These are phyloP conservation scores for Arvicanthis niloticus DNA, from an alignment of 2,113 vertebrate species.

Conservation along the genomic window DNA sequence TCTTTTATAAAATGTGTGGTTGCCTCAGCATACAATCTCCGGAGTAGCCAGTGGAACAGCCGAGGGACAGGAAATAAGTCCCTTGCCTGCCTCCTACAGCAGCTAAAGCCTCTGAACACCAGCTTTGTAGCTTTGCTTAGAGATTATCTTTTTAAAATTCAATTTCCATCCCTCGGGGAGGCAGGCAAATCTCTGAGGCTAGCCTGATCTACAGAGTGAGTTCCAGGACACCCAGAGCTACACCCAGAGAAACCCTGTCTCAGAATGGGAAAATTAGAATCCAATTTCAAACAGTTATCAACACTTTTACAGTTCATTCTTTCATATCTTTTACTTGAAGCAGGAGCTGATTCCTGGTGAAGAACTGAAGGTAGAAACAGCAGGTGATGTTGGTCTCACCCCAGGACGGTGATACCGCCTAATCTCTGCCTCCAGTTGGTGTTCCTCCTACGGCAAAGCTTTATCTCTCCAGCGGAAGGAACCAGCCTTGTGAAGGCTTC, in stretches of 20 bases:
- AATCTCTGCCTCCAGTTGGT: constrained; percentile 55
- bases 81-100: neutral
- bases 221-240: neutral
- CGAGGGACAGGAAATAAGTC: neutral
- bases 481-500: neutral
- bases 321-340: neutral
- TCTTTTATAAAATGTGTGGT: neutral
- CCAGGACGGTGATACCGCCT: neutral
- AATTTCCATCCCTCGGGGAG: neutral
- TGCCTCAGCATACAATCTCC: neutral
- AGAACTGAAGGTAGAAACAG: neutral
- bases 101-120: neutral
- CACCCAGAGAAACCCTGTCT: neutral
- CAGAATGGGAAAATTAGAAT: neutral
- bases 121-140: constrained; percentile 13
- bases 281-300: constrained; percentile 11
- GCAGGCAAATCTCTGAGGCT: neutral
- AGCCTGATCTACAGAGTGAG: neutral
- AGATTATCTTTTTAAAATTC: neutral
- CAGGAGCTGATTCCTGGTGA: neutral
- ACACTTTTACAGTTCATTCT: constrained; percentile 23
- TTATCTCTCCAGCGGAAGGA: constrained; percentile 7
- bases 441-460: neutral
- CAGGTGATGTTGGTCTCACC: neutral
- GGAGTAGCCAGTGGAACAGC: neutral